These are phyloP conservation scores for Seriola aureovittata DNA, from an alignment of 2,113 vertebrate species.

Conservation along the genomic window DNA sequence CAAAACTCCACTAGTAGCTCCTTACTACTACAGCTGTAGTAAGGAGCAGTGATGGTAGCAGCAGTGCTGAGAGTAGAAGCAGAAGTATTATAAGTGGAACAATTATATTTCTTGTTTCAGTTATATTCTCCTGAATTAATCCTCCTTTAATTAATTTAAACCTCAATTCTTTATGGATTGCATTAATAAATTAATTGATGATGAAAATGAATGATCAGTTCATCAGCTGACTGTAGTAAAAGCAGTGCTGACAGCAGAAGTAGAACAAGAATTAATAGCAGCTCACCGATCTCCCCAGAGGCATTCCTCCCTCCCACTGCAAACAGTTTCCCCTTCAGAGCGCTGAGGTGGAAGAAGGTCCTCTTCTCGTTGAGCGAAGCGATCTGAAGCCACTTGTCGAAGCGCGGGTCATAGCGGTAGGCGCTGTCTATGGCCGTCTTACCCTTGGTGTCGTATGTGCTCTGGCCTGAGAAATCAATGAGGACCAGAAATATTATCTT, in stretches of 20 bases:
- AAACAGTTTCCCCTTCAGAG: conserved; percentile 84
- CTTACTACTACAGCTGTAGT: no score
- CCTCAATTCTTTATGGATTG: not conserved
- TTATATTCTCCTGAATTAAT: no score
- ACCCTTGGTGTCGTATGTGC: conserved; percentile 89
- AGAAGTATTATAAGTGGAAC: not conserved
- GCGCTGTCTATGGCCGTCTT: conserved; percentile 88
- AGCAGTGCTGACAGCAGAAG: not conserved
- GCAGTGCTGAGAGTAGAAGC: no score
- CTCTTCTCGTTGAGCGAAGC: conserved; percentile 87
- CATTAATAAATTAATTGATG: not conserved
- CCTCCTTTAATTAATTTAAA: not conserved
- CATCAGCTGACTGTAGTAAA: no score
- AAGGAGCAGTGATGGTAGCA: no score
- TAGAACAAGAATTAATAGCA: not conserved
- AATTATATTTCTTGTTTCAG: not conserved
- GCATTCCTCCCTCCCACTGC: conserved; percentile 86
- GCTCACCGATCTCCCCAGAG: conserved; percentile 85
- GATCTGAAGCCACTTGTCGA: conserved; percentile 86
- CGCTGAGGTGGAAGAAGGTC: conserved; percentile 88
- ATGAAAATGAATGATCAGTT: not conserved
- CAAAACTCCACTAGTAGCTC: no score
- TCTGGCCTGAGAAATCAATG: conserved; percentile 77
- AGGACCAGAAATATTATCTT: not conserved
- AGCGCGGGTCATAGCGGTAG: conserved; percentile 87